A percentile compares a stretch with the other conserved stretches of the same genome.
Evolutionary conservation across 2,113 vertebrate genomes (phyloP).

Genomic region (Podocnemis expansa): DNA sequence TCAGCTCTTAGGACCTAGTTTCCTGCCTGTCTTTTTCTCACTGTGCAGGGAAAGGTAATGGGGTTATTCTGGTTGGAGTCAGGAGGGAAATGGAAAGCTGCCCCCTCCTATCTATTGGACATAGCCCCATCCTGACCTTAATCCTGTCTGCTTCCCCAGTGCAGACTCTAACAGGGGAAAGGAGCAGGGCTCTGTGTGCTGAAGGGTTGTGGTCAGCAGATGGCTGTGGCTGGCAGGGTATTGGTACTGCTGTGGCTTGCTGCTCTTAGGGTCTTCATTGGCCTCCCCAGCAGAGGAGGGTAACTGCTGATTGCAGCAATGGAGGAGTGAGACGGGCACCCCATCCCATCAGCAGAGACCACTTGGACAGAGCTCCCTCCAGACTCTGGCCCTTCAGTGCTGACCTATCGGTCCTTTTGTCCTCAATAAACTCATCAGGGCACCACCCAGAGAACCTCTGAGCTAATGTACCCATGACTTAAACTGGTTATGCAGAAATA

Average conservation of each 20-base stretch:
- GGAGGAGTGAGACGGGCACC: neutral
- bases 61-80: neutral
- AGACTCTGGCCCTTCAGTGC: neutral
- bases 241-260: neutral
- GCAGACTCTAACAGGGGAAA: no score
- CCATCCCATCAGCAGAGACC: neutral
- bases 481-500: neutral
- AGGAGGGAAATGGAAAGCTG: no score
- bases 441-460: neutral
- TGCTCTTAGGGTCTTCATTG: neutral
- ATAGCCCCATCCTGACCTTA: no score
- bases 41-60: neutral
- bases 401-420: neutral
- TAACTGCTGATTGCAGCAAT: neutral
- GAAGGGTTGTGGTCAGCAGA: neutral
- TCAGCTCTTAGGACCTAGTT: neutral
- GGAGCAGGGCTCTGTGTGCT: no score
- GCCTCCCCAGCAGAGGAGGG: neutral
- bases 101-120: no score
- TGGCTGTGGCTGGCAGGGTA: neutral
- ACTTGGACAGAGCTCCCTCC: neutral
- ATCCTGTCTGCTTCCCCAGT: no score
- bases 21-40: neutral
- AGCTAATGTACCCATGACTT: neutral
- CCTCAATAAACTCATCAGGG: neutral